Percentiles rank a stretch among this genome's conserved stretches.
phyloP scores from a whole-genome alignment of 2,113 vertebrate species.

The Sus scrofa region DNA sequence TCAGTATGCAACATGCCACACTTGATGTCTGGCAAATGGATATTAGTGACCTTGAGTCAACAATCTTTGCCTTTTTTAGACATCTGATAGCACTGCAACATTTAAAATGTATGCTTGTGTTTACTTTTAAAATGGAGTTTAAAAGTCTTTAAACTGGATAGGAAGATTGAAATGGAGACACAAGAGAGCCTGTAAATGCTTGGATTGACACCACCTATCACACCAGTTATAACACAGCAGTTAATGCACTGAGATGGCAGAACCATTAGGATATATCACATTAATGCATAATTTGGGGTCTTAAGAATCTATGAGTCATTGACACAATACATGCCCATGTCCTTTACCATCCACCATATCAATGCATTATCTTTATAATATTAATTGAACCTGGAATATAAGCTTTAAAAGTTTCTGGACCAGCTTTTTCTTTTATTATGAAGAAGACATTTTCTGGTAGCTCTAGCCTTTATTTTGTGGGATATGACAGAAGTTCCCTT shows the following conservation, averaged over 20 bases:
- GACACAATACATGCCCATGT: slow-evolving; percentile 44
- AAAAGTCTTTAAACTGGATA: slow-evolving; percentile 62
- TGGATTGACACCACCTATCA: slow-evolving; percentile 64
- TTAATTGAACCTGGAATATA: slow-evolving; percentile 4
- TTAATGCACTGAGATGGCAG: slow-evolving; percentile 67
- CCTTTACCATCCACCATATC: slow-evolving; percentile 42
- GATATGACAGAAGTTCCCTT: neutral
- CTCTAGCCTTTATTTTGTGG: neutral
- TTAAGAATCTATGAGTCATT: slow-evolving; percentile 77
- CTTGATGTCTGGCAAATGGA: slow-evolving; percentile 83
- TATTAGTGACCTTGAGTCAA: slow-evolving; percentile 65
- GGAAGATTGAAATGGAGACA: slow-evolving; percentile 19
- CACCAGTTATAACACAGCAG: slow-evolving; percentile 64
- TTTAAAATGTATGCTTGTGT: slow-evolving; percentile 72
- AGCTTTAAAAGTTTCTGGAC: slow-evolving; percentile 25
- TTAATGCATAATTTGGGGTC: slow-evolving; percentile 73
- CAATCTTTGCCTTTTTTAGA: slow-evolving; percentile 59
- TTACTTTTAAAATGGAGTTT: slow-evolving; percentile 81
- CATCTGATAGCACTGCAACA: slow-evolving; percentile 53
- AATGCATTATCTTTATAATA: slow-evolving; percentile 38
- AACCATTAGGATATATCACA: slow-evolving; percentile 65
- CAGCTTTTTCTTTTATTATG: neutral
- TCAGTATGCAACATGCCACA: slow-evolving; percentile 84
- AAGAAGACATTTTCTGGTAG: neutral
- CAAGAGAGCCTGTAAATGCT: slow-evolving; percentile 48